A percentile compares a stretch with the other conserved stretches of the same genome.
These are phyloP conservation scores for Apodemia hepburni DNA, from an alignment of 2,888 invertebrate species.

Conservation along the genomic window DNA sequence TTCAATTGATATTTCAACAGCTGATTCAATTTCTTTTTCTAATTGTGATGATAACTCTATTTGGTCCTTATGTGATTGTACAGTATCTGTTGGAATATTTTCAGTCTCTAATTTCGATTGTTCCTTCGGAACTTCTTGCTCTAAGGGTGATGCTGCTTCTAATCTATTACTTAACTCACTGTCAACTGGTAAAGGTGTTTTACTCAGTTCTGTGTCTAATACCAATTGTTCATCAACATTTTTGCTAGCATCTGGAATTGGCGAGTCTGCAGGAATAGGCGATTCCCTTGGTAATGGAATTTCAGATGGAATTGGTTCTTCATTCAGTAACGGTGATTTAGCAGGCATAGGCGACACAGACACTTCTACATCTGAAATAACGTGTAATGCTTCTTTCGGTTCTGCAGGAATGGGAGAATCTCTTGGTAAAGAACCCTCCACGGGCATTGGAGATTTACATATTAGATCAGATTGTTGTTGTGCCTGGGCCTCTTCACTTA, in stretches of 20 bases:
- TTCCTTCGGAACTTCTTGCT: background rate
- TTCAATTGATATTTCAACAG: background rate
- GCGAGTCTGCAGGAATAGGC: constrained; percentile 31
- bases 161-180: constrained; percentile 19
- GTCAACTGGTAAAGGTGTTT: constrained; percentile 31
- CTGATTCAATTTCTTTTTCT: constrained; percentile 1
- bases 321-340: constrained; percentile 10
- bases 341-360: background rate
- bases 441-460: constrained; percentile 6
- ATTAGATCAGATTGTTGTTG: constrained; percentile 18
- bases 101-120: background rate
- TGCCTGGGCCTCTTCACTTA: constrained; percentile 22
- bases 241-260: constrained; percentile 23
- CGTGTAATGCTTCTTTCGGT: constrained; percentile 3
- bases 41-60: constrained; percentile 7
- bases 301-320: constrained; percentile 14
- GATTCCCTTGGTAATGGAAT: constrained; percentile 33
- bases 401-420: background rate
- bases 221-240: constrained; percentile 22
- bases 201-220: background rate
- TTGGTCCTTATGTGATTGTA: constrained; percentile 6
- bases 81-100: background rate
- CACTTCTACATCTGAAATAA: background rate
- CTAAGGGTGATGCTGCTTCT: background rate
- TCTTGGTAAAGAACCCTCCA: constrained; percentile 1